phyloP scores from a whole-genome alignment of 2,797 vertebrate genomes.

The Botia kubotai region DNA sequence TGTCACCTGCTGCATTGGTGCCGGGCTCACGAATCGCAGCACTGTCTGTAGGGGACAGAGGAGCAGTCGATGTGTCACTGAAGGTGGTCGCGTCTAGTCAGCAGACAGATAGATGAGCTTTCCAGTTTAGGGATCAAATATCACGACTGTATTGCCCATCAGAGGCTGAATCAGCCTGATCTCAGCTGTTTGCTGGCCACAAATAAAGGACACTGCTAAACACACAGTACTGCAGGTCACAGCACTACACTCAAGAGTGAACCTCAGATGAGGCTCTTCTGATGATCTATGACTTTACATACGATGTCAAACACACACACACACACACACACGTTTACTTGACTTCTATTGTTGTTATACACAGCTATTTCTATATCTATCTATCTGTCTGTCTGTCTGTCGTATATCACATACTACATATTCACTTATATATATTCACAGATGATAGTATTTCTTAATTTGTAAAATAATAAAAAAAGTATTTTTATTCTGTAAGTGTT shows the following conservation, averaged over 20 bases:
- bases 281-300: too few species aligned
- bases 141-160: constrained; percentile 52
- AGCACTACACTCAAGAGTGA: constrained; percentile 18
- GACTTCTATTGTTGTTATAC: too few species aligned
- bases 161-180: constrained; percentile 54
- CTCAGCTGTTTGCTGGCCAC: constrained; percentile 54
- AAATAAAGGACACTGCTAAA: constrained; percentile 50
- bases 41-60: constrained; percentile 39
- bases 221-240: constrained; percentile 27
- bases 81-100: constrained; percentile 55
- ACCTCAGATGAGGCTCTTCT: neutral
- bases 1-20: constrained; percentile 55
- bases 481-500: too few species aligned
- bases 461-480: too few species aligned
- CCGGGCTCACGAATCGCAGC: constrained; percentile 41
- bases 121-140: constrained; percentile 56
- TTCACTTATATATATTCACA: too few species aligned
- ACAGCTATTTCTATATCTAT: too few species aligned
- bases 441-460: too few species aligned
- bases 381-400: too few species aligned
- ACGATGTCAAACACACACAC: too few species aligned
- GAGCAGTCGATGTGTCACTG: constrained; percentile 48
- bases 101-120: constrained; percentile 55
- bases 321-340: too few species aligned
- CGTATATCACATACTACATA: too few species aligned